Base-by-base conservation (phyloP, 2,888 invertebrate species). In the Macaria notata region DNA sequence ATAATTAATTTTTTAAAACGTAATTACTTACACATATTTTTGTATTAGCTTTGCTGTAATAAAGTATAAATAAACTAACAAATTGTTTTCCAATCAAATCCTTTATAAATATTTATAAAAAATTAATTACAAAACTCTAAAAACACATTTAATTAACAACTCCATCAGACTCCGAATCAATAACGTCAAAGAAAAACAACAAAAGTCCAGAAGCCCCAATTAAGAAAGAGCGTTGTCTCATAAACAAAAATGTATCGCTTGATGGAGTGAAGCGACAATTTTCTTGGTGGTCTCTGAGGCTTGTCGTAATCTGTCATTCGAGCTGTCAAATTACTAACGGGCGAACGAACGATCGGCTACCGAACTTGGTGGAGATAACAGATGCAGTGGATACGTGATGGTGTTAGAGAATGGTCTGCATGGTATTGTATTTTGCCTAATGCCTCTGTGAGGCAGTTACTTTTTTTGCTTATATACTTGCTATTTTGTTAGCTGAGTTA, bases 301-400 rank as follows among this genome's bases (percentile, higher is more conserved):
- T 72, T 71, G 76, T 81, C 81, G 87, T 89, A 89, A 91, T 91
- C 91, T 91, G 91, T 92, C 91, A 92, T 91, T 87, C 84, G 84
- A 81, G 80, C 90, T 91, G 91, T 91, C 91, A 92, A 91, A 91
- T 91, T 91, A 91, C 90, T 92, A 90, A 91, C 90, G 88, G 89
- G 80, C 83, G 88, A 80, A 78, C 88, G 89, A 83, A 75, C 88
- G 90, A 89, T 88, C 88, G 85, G 90, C 91, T 91, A 87, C 91
- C 82, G 91, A 88, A 88, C 86, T 85, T 86, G 88, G 87, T 83
- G 80, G 83, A 88, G 90, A 90, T 90, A 90, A 88, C 82, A 77
- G 77, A 79, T 79, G 82, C 82, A 81, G 68, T 71, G 72, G 66
- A 60, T 81, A 81, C 64, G 82, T 82, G 87, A 72, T 72, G 76